These are phyloP conservation scores for Lymantria dispar DNA, from an alignment of 2,888 invertebrate species.

Conservation along the genomic window DNA sequence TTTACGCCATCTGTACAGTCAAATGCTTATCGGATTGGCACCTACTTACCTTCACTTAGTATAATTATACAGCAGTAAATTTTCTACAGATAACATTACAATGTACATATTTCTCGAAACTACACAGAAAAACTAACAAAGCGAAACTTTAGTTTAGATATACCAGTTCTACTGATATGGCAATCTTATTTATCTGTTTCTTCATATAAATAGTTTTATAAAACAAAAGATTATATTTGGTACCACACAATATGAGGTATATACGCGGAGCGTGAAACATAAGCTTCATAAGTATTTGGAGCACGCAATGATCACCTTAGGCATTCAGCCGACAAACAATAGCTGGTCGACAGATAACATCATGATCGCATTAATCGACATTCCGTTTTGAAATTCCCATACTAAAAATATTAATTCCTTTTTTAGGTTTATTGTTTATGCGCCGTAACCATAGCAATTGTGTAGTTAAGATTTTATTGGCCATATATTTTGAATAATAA, in stretches of 20 bases:
- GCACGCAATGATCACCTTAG: conserved; percentile 66
- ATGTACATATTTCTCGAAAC: too few relatives aligned
- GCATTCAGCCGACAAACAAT: conserved; percentile 56
- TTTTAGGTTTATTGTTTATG: background rate
- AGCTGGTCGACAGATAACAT: conserved; percentile 47
- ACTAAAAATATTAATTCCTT: background rate
- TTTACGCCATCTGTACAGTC: too few relatives aligned
- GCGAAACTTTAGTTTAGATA: too few relatives aligned
- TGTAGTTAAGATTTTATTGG: background rate
- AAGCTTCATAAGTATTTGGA: conserved; percentile 40
- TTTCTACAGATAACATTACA: too few relatives aligned
- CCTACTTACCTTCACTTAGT: too few relatives aligned
- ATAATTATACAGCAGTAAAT: too few relatives aligned
- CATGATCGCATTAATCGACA: conserved; percentile 42
- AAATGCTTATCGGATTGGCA: too few relatives aligned
- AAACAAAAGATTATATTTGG: conserved; percentile 16
- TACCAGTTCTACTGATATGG: too few relatives aligned
- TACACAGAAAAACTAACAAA: too few relatives aligned
- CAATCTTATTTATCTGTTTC: too few relatives aligned
- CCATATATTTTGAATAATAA: background rate
- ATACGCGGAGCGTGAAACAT: conserved; percentile 20
- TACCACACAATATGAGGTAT: conserved; percentile 29
- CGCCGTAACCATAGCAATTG: background rate
- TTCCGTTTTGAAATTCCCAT: conserved; percentile 14
- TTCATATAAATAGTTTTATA: background rate